Conservation (phyloP, 2,113 vertebrate species). For the Burhinus bistriatus region DNA sequence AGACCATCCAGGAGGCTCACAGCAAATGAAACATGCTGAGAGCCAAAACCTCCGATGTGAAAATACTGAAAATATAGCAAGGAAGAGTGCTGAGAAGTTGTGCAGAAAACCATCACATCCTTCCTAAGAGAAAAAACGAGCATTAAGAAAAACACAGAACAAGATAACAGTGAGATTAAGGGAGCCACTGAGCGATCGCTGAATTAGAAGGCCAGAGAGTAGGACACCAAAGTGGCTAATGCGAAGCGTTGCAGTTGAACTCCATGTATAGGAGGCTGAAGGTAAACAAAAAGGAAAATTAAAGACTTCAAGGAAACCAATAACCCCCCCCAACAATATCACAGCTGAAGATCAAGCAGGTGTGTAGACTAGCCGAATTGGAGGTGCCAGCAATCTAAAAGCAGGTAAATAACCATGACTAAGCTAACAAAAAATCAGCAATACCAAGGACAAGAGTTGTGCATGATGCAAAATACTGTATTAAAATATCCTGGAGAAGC, state of each 20-base stretch:
- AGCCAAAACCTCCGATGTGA: not conserved
- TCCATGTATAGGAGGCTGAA: not conserved
- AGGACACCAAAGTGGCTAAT: not conserved
- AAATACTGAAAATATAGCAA: not conserved
- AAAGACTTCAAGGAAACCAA: not conserved
- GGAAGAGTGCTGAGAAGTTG: not conserved
- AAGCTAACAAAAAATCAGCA: not conserved
- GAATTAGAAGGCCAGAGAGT: not conserved
- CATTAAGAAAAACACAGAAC: not conserved
- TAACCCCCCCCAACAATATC: not conserved
- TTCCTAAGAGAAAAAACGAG: not conserved
- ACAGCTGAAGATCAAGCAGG: not conserved
- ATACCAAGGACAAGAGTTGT: not conserved
- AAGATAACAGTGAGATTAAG: not conserved
- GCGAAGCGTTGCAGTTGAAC: fast-evolving
- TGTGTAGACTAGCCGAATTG: not conserved
- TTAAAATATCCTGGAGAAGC: not conserved
- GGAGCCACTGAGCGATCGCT: not conserved
- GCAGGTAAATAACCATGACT: not conserved
- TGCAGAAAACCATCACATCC: not conserved
- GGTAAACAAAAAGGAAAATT: not conserved
- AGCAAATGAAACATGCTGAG: not conserved
- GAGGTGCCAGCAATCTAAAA: not conserved
- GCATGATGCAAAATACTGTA: not conserved
- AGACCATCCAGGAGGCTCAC: not conserved